A percentile compares a stretch with the other conserved stretches of the same genome.
Conservation (phyloP, 1,140 invertebrate species). For the Rhysida immarginata region DNA sequence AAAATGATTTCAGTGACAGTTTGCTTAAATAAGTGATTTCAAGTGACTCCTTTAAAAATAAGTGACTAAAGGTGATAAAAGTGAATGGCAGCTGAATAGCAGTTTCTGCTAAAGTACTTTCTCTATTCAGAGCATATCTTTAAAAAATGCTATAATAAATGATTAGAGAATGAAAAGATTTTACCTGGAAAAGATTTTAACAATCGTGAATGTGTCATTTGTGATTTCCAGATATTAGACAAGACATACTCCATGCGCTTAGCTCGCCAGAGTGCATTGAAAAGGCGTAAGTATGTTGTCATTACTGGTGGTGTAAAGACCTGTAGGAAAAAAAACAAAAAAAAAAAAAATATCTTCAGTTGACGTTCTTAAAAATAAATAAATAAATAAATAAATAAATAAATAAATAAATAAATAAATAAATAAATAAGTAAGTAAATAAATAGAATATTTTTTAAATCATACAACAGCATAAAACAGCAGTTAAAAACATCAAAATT, state of each 20-base stretch:
- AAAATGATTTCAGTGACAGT: no score
- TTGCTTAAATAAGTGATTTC: no score
- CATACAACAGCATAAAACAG: background rate
- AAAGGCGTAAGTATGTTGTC: conserved; percentile 64
- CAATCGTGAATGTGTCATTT: conserved; percentile 43
- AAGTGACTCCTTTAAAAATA: no score
- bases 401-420: background rate
- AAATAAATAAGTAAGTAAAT: no score
- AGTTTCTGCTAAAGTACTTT: no score
- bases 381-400: background rate
- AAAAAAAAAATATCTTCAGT: no score
- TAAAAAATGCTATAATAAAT: background rate
- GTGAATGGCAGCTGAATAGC: no score
- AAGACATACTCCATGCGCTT: conserved; percentile 87
- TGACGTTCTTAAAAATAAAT: no score
- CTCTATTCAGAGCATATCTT: background rate
- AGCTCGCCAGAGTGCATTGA: conserved; percentile 82
- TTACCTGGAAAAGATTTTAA: conserved; percentile 23
- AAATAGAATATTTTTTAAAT: conserved; percentile 9
- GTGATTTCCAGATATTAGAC: conserved; percentile 71
- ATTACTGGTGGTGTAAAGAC: conserved; percentile 73
- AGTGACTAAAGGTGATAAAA: no score
- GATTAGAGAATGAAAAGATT: background rate
- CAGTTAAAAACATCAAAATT: background rate
- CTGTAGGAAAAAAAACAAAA: no score